Percentiles rank a stretch among this genome's conserved stretches.
phyloP scores from a whole-genome alignment of 2,888 invertebrate genomes.

The Palloptera scutellata region DNA sequence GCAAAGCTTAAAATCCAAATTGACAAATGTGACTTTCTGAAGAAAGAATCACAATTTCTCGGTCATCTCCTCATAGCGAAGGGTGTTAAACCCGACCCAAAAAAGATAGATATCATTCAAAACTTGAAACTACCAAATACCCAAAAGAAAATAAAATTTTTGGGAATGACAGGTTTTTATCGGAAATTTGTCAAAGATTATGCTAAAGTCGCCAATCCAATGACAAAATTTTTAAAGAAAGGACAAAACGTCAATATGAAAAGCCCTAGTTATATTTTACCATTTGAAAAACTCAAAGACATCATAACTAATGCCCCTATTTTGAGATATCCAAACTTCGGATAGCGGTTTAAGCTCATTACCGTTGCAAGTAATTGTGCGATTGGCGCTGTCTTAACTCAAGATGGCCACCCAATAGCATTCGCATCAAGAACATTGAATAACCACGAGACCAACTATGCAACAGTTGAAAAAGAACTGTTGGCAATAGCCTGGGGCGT shows the following conservation, averaged over 20 bases:
- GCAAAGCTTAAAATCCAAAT: constrained; percentile 14
- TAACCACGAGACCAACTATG: constrained; percentile 15
- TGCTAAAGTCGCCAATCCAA: too few species aligned
- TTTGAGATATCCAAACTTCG: constrained; percentile 10
- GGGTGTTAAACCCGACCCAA: constrained; percentile 10
- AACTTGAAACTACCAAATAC: constrained; percentile 9
- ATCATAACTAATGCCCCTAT: constrained; percentile 10
- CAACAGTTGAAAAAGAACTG: constrained; percentile 15
- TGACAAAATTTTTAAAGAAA: constrained; percentile 12
- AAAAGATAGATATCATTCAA: constrained; percentile 10
- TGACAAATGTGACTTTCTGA: constrained; percentile 14
- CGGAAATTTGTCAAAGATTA: constrained; percentile 4
- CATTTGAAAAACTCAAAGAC: constrained; percentile 16
- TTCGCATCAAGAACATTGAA: constrained; percentile 18
- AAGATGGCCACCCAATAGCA: constrained; percentile 17
- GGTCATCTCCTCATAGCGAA: background rate
- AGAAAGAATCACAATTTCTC: background rate
- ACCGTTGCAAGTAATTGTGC: constrained; percentile 17
- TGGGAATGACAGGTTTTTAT: constrained; percentile 1
- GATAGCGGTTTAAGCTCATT: constrained; percentile 11
- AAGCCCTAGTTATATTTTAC: background rate
- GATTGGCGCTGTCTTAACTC: constrained; percentile 17
- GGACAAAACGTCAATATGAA: background rate
- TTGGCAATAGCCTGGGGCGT: constrained; percentile 31
- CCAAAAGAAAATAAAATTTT: constrained; percentile 9